A percentile compares a stretch with the other conserved stretches of the same genome.
phyloP scores from a whole-genome alignment of 2,888 invertebrate genomes.

The Frankliniella fusca region DNA sequence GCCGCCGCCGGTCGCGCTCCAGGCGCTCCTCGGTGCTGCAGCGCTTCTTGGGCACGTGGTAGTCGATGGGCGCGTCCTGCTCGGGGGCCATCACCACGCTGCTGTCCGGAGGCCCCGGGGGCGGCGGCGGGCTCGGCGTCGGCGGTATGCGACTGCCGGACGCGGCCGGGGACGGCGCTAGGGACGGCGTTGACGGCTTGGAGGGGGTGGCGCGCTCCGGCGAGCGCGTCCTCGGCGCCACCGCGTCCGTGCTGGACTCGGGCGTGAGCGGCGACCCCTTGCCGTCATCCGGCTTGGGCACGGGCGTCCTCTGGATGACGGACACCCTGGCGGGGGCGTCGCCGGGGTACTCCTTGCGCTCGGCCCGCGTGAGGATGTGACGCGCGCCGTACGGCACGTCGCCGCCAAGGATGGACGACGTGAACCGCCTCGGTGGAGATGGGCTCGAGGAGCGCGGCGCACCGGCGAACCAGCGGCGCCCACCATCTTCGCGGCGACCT shows the following conservation, averaged over 20 bases:
- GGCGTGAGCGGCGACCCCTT: slow-evolving; percentile 54
- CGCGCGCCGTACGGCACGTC: slow-evolving; percentile 77
- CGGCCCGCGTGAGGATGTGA: slow-evolving; percentile 71
- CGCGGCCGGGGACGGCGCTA: slow-evolving; percentile 45
- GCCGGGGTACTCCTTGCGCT: slow-evolving; percentile 72
- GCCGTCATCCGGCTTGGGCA: slow-evolving; percentile 37
- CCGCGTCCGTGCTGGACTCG: slow-evolving; percentile 71
- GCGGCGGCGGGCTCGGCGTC: slow-evolving; percentile 38
- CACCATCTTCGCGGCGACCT: not conserved
- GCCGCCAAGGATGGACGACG: slow-evolving; percentile 75
- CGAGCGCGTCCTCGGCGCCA: slow-evolving; percentile 60
- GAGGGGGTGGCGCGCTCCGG: slow-evolving; percentile 71
- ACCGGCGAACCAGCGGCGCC: not conserved
- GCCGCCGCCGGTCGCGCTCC: slow-evolving; percentile 3
- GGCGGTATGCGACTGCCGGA: slow-evolving; percentile 42
- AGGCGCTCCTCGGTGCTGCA: not conserved
- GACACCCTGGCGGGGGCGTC: slow-evolving; percentile 64
- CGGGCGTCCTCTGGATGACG: slow-evolving; percentile 77
- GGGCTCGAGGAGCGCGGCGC: slow-evolving; percentile 38
- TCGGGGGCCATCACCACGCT: slow-evolving; percentile 56
- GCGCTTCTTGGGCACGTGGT: slow-evolving; percentile 73
- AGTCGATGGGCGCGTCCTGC: slow-evolving; percentile 84
- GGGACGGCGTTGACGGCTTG: slow-evolving; percentile 61
- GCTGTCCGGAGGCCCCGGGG: slow-evolving; percentile 32
- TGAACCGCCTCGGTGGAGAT: slow-evolving; percentile 60